Base-by-base conservation (phyloP, 1,140 invertebrate species). In the Bombus fervidus region DNA sequence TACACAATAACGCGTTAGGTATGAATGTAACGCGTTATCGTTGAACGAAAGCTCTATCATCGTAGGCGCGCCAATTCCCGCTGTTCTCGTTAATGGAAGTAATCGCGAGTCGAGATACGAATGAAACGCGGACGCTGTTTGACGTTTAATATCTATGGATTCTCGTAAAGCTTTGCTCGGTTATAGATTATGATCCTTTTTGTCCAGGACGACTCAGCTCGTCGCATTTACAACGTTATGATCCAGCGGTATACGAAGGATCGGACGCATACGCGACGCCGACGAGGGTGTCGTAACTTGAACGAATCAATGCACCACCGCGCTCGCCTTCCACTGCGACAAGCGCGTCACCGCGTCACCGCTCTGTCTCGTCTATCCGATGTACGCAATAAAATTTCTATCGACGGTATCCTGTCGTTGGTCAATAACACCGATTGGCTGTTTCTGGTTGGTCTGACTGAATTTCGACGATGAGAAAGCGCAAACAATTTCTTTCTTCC, bases 201-300 rank as follows among this genome's bases (percentile, higher is more conserved):
- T 43, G 28, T 39, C 1, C 22, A 1, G 28, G 4, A 5, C 39
- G 28, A 59, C 22, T 74, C 31, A 12, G 34, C 15, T 13, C 28
- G 18, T 15, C 28, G 18, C 68, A 28, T 81, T 81, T 39, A 73
- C 59, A 81, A 81, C 68, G 47, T 37, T 47, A 83, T 66, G 39
- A 66, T 82, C 57, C 41, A 6, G 15, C n/a, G 22, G 2, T 34
- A 31, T 47, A 25, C 62, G 41, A 74, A n/a, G 10, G 8, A 31
- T 43, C 15, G 71, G 15, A 39, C 41, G 28, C 68, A 10, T 28
- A 13, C 15, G 25, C 53, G 28, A 41, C 80, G 31, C 12, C 71
- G 10, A 18, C 25, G 25, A 2, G 72, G 13, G 47, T 22, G 31
- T 66, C 41, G 41, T 75, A 82, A 82, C 41, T 66, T 22, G 13